Percentiles rank a stretch among this genome's conserved stretches.
These are phyloP conservation scores for Riptortus pedestris DNA, from an alignment of 1,140 invertebrate species.

Conservation along the genomic window DNA sequence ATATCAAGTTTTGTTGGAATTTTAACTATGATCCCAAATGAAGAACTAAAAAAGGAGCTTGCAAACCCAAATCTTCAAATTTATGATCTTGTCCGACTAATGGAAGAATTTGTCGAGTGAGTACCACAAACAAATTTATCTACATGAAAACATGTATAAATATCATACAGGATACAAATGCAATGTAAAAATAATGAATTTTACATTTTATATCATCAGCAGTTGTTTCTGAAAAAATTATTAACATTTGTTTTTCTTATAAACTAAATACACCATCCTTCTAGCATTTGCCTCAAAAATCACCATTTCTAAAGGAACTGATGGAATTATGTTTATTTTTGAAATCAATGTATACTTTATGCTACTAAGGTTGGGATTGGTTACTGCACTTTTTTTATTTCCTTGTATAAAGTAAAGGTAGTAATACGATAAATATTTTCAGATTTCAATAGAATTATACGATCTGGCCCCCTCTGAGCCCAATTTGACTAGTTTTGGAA, in stretches of 20 bases:
- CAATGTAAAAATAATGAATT: not conserved
- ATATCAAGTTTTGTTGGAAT: constrained; percentile 58
- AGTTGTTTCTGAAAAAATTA: not conserved
- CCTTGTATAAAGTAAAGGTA: too few relatives aligned
- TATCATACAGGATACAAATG: not conserved
- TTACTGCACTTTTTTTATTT: too few relatives aligned
- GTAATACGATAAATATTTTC: too few relatives aligned
- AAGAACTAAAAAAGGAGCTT: constrained; percentile 43
- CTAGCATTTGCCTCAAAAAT: not conserved
- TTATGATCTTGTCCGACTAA: constrained; percentile 45
- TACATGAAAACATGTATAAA: not conserved
- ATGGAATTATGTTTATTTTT: too few relatives aligned
- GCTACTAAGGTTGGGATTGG: too few relatives aligned
- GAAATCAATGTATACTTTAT: too few relatives aligned
- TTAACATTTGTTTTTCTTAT: not conserved
- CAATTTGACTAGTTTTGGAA: too few relatives aligned
- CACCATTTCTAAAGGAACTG: too few relatives aligned
- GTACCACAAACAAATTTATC: constrained; percentile 28
- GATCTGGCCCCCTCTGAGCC: too few relatives aligned
- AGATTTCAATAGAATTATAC: too few relatives aligned
- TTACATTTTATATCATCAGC: not conserved
- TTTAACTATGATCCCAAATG: constrained; percentile 45
- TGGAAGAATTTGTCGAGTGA: constrained; percentile 55
- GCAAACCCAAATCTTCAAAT: constrained; percentile 44
- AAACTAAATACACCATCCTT: not conserved